Conservation (phyloP, 2,113 vertebrate genomes). For the Tapirus terrestris region DNA sequence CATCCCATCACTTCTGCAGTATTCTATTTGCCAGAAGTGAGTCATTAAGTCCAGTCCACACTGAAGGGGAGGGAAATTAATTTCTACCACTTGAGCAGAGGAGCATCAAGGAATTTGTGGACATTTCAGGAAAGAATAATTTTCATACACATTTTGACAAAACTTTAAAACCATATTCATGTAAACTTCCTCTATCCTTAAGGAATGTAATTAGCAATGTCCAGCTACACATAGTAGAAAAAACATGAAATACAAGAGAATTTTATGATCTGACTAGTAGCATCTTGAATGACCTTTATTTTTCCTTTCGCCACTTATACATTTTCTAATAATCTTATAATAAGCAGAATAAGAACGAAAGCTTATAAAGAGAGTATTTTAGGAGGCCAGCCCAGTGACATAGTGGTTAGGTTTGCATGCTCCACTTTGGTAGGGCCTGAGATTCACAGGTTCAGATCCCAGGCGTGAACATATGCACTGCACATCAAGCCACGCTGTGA, state of each 20-base stretch:
- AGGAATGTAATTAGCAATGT: background rate
- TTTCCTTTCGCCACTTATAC: background rate
- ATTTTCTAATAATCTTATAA: background rate
- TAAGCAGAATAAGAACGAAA: background rate
- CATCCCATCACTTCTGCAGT: background rate
- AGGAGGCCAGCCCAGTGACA: too few relatives aligned
- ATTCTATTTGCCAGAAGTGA: background rate
- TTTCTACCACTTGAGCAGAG: background rate
- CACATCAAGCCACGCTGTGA: too few relatives aligned
- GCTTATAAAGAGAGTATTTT: background rate
- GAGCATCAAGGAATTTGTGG: background rate
- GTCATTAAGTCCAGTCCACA: background rate
- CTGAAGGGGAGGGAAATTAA: background rate
- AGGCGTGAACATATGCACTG: too few relatives aligned
- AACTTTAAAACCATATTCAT: background rate
- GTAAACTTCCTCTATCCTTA: background rate
- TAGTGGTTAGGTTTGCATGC: too few relatives aligned
- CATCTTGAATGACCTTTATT: background rate
- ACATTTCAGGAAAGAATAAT: background rate
- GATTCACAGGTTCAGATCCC: too few relatives aligned
- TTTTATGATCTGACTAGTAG: background rate
- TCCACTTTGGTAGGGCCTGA: too few relatives aligned
- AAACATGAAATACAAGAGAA: background rate
- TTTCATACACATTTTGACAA: background rate
- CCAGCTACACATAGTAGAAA: background rate